These are phyloP conservation scores for Papilio xuthus DNA, from an alignment of 1,140 invertebrate genomes.

Conservation along the genomic window DNA sequence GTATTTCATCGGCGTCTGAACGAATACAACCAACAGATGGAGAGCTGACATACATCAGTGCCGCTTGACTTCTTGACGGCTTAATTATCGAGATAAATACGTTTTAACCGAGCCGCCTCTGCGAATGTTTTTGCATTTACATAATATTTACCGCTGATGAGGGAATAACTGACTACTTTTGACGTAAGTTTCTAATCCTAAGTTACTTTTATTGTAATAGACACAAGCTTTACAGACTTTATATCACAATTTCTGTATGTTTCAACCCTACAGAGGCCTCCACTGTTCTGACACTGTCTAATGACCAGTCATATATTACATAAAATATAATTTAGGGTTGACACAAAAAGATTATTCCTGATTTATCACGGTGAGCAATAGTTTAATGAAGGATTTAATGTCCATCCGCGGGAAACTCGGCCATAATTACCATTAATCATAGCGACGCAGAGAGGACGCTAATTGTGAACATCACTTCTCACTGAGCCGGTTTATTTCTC, in stretches of 20 bases:
- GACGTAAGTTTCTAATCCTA: background rate
- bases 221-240: background rate
- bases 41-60: slow-evolving; percentile 4
- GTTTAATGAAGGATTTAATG: slow-evolving; percentile 62
- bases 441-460: slow-evolving; percentile 60
- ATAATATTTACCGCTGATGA: background rate
- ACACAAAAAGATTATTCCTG: slow-evolving; percentile 14
- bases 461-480: slow-evolving; percentile 62
- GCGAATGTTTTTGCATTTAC: background rate
- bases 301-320: background rate
- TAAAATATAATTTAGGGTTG: slow-evolving; percentile 22
- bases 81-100: slow-evolving; percentile 24
- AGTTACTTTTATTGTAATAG: background rate
- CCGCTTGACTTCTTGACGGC: slow-evolving; percentile 24
- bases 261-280: background rate
- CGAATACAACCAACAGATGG: slow-evolving; percentile 15
- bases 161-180: background rate
- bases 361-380: slow-evolving; percentile 36
- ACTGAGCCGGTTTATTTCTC: slow-evolving; percentile 26
- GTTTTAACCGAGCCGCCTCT: background rate
- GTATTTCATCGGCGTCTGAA: slow-evolving; percentile 11
- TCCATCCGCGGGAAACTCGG: slow-evolving; percentile 59
- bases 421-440: slow-evolving; percentile 76
- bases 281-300: background rate
- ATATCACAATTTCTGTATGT: background rate